phyloP scores from a whole-genome alignment of 2,797 vertebrate species.

The Muscicapa striata region DNA sequence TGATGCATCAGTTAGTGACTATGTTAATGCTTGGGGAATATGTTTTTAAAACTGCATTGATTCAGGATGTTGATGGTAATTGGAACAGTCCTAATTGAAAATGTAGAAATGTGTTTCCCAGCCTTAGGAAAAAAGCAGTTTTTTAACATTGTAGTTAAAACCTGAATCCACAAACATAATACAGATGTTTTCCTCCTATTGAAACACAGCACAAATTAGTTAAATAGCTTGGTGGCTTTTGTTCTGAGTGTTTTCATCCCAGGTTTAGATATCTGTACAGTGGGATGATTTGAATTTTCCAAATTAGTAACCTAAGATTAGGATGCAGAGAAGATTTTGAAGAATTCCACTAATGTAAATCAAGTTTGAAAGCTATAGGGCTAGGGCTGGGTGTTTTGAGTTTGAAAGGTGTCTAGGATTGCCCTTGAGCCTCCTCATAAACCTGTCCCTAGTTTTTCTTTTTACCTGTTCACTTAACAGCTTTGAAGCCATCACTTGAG shows the following conservation, averaged over 20 bases:
- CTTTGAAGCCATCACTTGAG: background rate
- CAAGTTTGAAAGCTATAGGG: background rate
- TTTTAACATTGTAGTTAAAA: background rate
- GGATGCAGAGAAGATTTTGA: background rate
- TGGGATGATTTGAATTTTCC: background rate
- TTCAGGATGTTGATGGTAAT: background rate
- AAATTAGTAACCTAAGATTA: background rate
- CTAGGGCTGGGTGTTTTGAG: background rate
- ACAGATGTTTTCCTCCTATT: background rate
- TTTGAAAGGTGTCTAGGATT: background rate
- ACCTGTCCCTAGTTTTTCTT: background rate
- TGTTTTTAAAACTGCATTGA: background rate
- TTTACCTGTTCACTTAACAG: background rate
- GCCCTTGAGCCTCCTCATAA: background rate
- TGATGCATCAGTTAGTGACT: background rate
- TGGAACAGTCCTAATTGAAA: background rate
- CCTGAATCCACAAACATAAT: background rate
- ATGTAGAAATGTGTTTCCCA: background rate
- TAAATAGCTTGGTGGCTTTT: background rate
- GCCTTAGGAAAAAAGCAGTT: background rate
- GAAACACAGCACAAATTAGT: background rate
- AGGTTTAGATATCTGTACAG: background rate
- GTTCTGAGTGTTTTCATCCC: background rate
- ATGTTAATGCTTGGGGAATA: accelerated
- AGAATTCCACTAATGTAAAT: background rate